Evolutionary conservation across 1,140 invertebrate genomes (phyloP), one percentile per base, ranked within the genome.

Genomic region (Holcopasites calliopsidis): DNA sequence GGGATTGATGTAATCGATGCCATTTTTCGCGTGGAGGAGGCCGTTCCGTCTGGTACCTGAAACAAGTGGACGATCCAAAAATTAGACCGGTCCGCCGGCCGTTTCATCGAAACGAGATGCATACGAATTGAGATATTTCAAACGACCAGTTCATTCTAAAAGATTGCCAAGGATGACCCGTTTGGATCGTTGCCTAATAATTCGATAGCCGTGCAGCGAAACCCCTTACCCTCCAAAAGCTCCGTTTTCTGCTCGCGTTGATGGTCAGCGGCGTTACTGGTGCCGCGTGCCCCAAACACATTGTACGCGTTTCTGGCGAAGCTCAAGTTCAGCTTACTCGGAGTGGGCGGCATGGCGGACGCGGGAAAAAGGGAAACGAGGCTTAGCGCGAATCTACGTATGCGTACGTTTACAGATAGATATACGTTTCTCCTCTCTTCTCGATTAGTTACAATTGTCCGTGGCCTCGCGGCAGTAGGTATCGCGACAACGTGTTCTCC

Each of bases 1-100:
- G 64, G 90, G 90, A 85, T 95, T 95, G 71, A 95, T 88, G 78
- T 92, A 93, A 78, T 94, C 92, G 44, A 92, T 89, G 28, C 91
- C 90, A 85, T 88, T 89, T 38, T 92, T 92, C 2, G 90, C 79
- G 58, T 89, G 90, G 64, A 88, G 77, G 54, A 91, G 85, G 50
- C 86, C 87, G 55, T 91, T 92, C 47, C 86, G 84, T 78, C 87
- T 86, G 52, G 85, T 89, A 80, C 87, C 92, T 92, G 76, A 83
- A 92, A 89, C 23, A 26, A 76, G 42, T 75, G 44, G 49, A 18
- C 2, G 16, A 23, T 23, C 44, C 16, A 11, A 16, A 10, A 42
- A 38, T 52, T 61, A 44, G 18, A 42, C 28, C n/a, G 21, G 49
- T 42, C 28, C 4, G 13, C 44, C 44, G 38, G 8, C 57, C 26